Percentiles rank a stretch among this genome's conserved stretches.
Conservation (phyloP, 2,888 invertebrate genomes). For the Holacanthella duospinosa region DNA sequence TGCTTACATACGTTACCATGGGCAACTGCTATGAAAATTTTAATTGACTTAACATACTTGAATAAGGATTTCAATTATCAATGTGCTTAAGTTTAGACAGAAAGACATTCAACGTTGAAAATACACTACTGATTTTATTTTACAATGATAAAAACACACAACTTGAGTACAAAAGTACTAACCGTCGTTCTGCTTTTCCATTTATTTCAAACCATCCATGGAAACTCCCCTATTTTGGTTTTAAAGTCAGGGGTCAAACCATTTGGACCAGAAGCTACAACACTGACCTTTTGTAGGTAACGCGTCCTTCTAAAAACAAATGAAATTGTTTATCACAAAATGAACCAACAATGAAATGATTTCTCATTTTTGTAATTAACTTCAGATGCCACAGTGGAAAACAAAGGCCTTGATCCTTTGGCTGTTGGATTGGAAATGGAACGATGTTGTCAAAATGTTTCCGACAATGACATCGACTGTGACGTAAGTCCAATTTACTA, state of each 20-base stretch:
- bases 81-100: too few relatives aligned
- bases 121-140: not conserved
- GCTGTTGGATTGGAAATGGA: not conserved
- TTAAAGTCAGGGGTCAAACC: not conserved
- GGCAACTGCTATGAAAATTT: too few relatives aligned
- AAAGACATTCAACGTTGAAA: constrained; percentile 6
- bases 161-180: not conserved
- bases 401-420: not conserved
- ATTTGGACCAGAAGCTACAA: not conserved
- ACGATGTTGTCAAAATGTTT: not conserved
- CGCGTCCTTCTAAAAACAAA: too few relatives aligned
- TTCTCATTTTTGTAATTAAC: not conserved
- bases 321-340: too few relatives aligned
- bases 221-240: not conserved
- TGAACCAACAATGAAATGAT: too few relatives aligned
- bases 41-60: too few relatives aligned
- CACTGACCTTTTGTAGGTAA: not conserved
- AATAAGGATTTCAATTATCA: too few relatives aligned
- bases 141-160: not conserved
- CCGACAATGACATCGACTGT: not conserved
- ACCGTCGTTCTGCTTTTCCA: not conserved
- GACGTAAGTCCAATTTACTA: too few relatives aligned
- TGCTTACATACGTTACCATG: too few relatives aligned
- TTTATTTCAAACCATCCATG: not conserved
- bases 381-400: not conserved